Evolutionary conservation across 1,140 invertebrate species (phyloP), one percentile per base, ranked within the genome.

Genomic region (Bombus consobrinus): DNA sequence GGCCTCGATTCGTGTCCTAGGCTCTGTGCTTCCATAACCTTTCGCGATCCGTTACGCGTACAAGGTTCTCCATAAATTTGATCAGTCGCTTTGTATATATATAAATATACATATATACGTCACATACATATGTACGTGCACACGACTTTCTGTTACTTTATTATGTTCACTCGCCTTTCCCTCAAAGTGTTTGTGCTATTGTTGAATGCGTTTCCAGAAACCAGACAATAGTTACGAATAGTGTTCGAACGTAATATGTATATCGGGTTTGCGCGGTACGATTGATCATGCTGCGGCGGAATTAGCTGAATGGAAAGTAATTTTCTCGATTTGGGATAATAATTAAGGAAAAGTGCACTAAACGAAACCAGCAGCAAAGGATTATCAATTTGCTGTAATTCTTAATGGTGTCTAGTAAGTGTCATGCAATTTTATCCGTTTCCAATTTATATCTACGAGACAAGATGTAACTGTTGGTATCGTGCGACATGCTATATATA

Each of bases 231-330:
- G 47, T 62, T n/a, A 62, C 28, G 28, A 62, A n/a, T n/a, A 62
- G 64, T 83, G 66, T 59, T 73, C 9, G 69, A 41, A 43, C 41
- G 12, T 72, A 47, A 66, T 68, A 53, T 2, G 18, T 13, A 25
- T 76, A 79, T 59, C 69, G 75, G 43, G 13, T 82, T 83, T 68
- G 74, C 80, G 73, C 57, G 71, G 25, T 80, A 64, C 72, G 84
- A 89, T 89, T 89, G 83, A 89, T 88, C 71, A 83, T 73, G 76
- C 59, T 86, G 87, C 87, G 87, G 75, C 79, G 74, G 78, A 64
- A 82, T 64, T 64, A 83, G 64, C 77, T 87, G 85, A 89, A 89
- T 89, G 88, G 76, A 89, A 89, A 89, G 87, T 89, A 81, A 82
- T 80, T 82, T 39, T 85, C 73, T 18, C 76, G 62, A 76, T 69